phyloP scores from a whole-genome alignment of 2,888 invertebrate species.

The Bombylius major region DNA sequence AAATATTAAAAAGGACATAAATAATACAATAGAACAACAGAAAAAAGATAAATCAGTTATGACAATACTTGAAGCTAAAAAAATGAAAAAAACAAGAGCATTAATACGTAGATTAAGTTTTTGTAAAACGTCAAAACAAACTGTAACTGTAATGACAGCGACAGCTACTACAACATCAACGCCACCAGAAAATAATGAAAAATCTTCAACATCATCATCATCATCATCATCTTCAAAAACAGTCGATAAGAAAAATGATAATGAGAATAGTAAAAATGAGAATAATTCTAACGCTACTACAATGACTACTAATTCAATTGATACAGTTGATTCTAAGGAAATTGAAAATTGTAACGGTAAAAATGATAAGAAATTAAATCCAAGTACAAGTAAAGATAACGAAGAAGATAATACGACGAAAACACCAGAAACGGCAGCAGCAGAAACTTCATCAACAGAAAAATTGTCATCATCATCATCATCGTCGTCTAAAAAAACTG shows the following conservation, averaged over 20 bases:
- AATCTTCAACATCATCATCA: constrained; percentile 4
- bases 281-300: neutral
- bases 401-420: neutral
- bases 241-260: constrained; percentile 6
- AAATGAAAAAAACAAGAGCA: constrained; percentile 5
- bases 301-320: no score
- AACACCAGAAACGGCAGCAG: no score
- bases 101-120: constrained; percentile 20
- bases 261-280: constrained; percentile 2
- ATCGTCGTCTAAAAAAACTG: neutral
- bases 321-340: no score
- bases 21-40: constrained; percentile 7
- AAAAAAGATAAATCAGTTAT: constrained; percentile 19
- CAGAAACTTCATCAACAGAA: no score
- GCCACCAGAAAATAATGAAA: neutral
- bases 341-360: neutral
- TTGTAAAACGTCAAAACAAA: constrained; percentile 14
- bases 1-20: neutral
- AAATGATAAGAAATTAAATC: neutral
- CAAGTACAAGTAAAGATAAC: neutral
- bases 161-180: neutral
- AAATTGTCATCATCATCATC: neutral
- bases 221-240: constrained; percentile 18
- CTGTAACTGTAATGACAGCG: constrained; percentile 14
- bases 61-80: neutral